Base-by-base conservation (phyloP, 2,113 vertebrate genomes). In the Embiotoca jacksoni region DNA sequence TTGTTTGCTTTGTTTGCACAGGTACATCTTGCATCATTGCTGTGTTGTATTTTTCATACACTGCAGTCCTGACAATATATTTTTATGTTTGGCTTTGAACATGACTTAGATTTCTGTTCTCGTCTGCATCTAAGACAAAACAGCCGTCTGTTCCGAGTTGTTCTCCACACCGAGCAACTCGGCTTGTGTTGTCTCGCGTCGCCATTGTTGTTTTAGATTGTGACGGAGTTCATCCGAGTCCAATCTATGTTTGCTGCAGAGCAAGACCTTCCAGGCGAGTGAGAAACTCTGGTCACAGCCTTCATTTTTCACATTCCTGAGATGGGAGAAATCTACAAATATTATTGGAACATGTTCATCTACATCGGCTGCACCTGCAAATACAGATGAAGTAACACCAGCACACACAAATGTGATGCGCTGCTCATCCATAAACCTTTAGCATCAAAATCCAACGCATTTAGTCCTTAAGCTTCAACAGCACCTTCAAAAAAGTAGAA, bases 261-360 rank as follows among this genome's bases (percentile, higher is more conserved):
- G 65, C 54, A 11, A 49, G 23, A 65, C 44, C 56, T 30, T 64
- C 8, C 57, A 85, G 63, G 37, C 66, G 46, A 85, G 73, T 87
- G 87, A 88, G 80, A 92, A 89, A 76, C 67, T 68, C 58, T 11
- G 39, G 37, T 76, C 31, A 7, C 60, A 82, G 60, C 58, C 63
- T 82, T 81, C 35, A 83, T 89, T 88, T 78, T 66, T 89, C 2
- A 44, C 84, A 88, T 93, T 90, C 80, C 72, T 76, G 49, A 56
- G 59, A 58, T 60, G 71, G 23, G 70, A 81, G 57, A 80, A 54
- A 59, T 59, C 56, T 46, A 64, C 69, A 92, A 93, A 93, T 92
- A 90, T 93, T 93, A 88, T 88, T 88, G 78, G 77, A 89, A 85
- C 80, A 52, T 58, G 60, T 88, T 86, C 72, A 63, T 77, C 57